phyloP scores from a whole-genome alignment of 2,113 vertebrate species.

The Nothocercus nigrocapillus region DNA sequence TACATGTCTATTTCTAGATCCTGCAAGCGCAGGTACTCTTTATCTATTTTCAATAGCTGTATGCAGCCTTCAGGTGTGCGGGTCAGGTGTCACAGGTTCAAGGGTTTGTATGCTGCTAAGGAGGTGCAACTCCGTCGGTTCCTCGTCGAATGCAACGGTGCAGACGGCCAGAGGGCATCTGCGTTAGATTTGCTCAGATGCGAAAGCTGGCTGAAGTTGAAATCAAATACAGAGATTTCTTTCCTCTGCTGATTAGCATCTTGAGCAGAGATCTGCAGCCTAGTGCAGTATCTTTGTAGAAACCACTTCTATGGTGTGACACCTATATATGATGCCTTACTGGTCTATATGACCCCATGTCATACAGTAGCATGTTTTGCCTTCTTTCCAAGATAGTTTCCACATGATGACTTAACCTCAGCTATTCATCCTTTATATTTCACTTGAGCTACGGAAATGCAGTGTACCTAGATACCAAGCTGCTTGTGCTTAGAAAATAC shows the following conservation, averaged over 20 bases:
- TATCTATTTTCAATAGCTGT: neutral
- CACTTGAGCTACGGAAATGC: neutral
- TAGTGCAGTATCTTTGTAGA: neutral
- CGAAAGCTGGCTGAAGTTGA: neutral
- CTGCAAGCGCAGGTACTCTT: neutral
- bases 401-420: neutral
- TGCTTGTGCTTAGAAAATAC: neutral
- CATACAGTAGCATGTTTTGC: neutral
- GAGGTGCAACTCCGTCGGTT: neutral
- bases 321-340: neutral
- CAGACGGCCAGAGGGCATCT: neutral
- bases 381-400: neutral
- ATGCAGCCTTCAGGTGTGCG: neutral
- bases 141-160: neutral
- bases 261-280: neutral
- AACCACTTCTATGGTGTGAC: neutral
- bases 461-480: neutral
- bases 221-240: neutral
- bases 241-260: neutral
- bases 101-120: neutral
- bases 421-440: neutral
- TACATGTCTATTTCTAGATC: neutral
- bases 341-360: neutral
- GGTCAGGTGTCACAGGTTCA: neutral
- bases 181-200: rapidly evolving